phyloP scores from a whole-genome alignment of 2,113 vertebrate species.

The Gymnorhina tibicen region DNA sequence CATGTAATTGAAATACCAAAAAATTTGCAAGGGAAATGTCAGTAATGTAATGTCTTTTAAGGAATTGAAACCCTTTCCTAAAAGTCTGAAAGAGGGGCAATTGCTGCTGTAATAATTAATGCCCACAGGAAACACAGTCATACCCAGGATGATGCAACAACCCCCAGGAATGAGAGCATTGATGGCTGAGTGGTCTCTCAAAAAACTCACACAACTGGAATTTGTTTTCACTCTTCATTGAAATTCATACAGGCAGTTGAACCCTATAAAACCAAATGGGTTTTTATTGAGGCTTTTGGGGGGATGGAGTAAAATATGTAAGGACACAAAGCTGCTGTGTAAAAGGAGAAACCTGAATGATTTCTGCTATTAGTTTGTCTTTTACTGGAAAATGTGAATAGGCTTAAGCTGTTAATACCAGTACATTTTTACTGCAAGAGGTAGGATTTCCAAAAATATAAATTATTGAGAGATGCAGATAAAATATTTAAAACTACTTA shows the following conservation, averaged over 20 bases:
- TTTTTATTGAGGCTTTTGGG: not conserved
- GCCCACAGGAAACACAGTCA: not conserved
- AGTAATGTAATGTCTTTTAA: not conserved
- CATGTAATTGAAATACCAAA: not conserved
- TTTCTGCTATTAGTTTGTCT: constrained; percentile 18
- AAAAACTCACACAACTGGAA: not conserved
- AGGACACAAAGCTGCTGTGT: not conserved
- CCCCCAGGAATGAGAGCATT: not conserved
- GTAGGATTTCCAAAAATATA: constrained; percentile 52
- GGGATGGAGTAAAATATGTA: not conserved
- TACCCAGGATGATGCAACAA: not conserved
- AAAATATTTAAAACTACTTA: constrained; percentile 63
- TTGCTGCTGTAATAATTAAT: not conserved
- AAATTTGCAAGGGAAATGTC: not conserved
- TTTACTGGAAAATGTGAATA: not conserved
- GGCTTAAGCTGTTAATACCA: constrained; percentile 12
- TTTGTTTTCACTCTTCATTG: not conserved
- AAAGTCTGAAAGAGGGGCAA: not conserved
- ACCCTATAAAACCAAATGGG: not conserved
- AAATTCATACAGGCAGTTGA: not conserved
- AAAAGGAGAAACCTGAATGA: not conserved
- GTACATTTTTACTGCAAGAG: constrained; percentile 27
- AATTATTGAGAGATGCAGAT: constrained; percentile 55
- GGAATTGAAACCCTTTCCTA: not conserved
- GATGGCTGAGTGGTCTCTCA: not conserved